Conservation (phyloP, 2,113 vertebrate genomes). For the Tringa solitaria region DNA sequence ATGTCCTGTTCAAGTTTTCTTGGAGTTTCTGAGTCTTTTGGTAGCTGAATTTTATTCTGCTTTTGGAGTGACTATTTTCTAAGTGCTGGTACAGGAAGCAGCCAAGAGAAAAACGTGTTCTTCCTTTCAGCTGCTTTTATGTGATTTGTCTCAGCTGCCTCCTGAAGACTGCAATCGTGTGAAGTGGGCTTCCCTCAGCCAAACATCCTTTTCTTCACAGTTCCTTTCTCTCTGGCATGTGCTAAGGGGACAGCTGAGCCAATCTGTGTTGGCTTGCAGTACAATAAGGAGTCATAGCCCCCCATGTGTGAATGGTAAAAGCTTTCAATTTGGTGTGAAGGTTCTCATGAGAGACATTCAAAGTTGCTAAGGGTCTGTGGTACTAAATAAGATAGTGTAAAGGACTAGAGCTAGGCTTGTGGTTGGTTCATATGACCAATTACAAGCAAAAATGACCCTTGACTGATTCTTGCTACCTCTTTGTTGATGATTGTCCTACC, state of each 20-base stretch:
- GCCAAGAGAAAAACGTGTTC: neutral
- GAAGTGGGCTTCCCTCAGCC: neutral
- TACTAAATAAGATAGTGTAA: neutral
- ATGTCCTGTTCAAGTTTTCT: neutral
- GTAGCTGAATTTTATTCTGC: neutral
- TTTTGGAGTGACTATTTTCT: neutral
- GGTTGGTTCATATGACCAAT: neutral
- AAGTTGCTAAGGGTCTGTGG: neutral
- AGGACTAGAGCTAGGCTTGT: neutral
- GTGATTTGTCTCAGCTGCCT: neutral
- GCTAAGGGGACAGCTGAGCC: neutral
- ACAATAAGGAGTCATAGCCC: neutral
- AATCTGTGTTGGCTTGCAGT: neutral
- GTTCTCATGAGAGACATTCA: neutral
- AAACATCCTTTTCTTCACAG: neutral
- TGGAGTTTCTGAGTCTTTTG: neutral
- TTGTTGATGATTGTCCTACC: neutral
- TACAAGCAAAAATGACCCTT: neutral
- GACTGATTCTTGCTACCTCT: neutral
- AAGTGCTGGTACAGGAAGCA: neutral
- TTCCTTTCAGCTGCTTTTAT: neutral
- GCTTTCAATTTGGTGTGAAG: neutral
- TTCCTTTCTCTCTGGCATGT: neutral
- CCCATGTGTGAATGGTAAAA: neutral
- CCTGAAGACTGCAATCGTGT: neutral